Percentiles rank a stretch among this genome's conserved stretches.
Evolutionary conservation across 2,888 invertebrate species (phyloP).

Genomic region (Thecophora atra): DNA sequence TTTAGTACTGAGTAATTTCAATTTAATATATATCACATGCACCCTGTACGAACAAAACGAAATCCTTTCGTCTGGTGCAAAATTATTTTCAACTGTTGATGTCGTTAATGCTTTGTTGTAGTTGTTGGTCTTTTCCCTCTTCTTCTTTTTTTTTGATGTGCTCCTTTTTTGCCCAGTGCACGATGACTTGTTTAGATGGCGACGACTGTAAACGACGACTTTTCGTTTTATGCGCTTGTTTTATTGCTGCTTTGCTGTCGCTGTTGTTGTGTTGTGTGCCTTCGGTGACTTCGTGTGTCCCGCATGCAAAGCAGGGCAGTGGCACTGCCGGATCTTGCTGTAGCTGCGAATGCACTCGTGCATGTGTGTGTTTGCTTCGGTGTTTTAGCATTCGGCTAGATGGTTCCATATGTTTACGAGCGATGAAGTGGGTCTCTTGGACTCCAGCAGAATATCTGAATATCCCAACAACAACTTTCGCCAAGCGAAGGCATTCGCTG

Average conservation of each 20-base stretch:
- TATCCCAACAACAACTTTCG: slow-evolving; percentile 9
- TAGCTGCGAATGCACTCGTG: background rate
- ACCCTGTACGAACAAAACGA: slow-evolving; percentile 5
- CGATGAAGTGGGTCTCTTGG: slow-evolving; percentile 30
- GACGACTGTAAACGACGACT: background rate
- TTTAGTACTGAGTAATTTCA: too few relatives aligned
- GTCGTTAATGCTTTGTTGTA: background rate
- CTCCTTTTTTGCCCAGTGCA: slow-evolving; percentile 1
- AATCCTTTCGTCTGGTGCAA: slow-evolving; percentile 12
- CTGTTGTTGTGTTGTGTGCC: slow-evolving; percentile 3
- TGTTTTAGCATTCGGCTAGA: background rate
- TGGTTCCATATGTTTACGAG: slow-evolving; percentile 4
- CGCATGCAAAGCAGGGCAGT: slow-evolving; percentile 37
- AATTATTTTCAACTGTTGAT: background rate
- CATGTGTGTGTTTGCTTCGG: slow-evolving; percentile 4
- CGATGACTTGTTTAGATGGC: slow-evolving; percentile 19
- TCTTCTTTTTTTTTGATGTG: slow-evolving; percentile 3
- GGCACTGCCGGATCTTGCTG: slow-evolving; percentile 33
- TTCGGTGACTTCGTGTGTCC: slow-evolving; percentile 11
- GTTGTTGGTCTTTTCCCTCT: background rate
- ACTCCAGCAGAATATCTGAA: slow-evolving; percentile 18
- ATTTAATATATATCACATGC: too few relatives aligned
- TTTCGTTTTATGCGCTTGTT: background rate
- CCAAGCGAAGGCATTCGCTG: background rate
- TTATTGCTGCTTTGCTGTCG: background rate